phyloP scores from a whole-genome alignment of 2,888 invertebrate species.

The Cataglyphis albicans region DNA sequence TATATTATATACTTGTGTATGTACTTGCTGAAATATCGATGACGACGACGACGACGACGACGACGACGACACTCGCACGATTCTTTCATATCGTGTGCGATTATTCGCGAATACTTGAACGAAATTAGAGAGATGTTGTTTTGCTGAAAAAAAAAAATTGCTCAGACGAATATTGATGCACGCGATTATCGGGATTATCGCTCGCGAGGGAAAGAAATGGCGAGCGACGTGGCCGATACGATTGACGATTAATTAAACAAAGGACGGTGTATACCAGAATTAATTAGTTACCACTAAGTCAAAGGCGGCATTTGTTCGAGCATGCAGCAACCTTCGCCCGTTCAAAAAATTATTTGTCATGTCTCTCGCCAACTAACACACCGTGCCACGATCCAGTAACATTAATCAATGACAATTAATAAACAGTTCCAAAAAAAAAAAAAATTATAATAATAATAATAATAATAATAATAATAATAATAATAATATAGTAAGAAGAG shows the following conservation, averaged over 20 bases:
- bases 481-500: conserved; percentile 40
- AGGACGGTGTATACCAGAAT: conserved; percentile 78
- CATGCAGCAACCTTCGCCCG: conserved; percentile 84
- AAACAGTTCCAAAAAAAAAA: conserved; percentile 76
- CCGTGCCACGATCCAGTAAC: conserved; percentile 85
- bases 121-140: conserved; percentile 10
- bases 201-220: conserved; percentile 68
- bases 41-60: conserved; percentile 55
- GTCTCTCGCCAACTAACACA: conserved; percentile 84
- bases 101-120: conserved; percentile 19
- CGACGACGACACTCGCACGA: conserved; percentile 67
- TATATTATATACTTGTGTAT: conserved; percentile 57
- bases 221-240: conserved; percentile 77
- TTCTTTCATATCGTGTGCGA: conserved; percentile 62
- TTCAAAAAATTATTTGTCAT: conserved; percentile 77
- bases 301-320: conserved; percentile 83
- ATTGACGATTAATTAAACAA: conserved; percentile 60
- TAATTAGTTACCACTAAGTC: conserved; percentile 85
- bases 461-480: conserved; percentile 9
- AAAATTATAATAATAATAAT: conserved; percentile 1
- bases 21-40: conserved; percentile 54
- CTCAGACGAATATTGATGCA: conserved; percentile 25
- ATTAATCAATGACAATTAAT: conserved; percentile 83
- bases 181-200: not conserved
- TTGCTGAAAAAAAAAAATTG: not conserved